Evolutionary conservation across 2,888 invertebrate species (phyloP).

Genomic region (Crioceris asparagi): DNA sequence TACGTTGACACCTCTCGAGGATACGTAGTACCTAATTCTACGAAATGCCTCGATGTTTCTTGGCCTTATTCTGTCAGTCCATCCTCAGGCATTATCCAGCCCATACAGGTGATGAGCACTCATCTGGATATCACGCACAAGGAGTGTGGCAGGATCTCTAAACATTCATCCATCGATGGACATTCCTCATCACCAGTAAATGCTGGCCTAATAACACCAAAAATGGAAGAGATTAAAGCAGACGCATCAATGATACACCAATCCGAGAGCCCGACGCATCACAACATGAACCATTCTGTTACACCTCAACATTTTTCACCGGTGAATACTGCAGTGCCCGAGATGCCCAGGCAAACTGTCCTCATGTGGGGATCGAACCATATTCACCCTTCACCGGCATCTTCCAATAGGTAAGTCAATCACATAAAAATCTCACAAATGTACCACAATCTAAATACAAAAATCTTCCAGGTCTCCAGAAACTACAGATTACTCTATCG

Average conservation of each 20-base stretch:
- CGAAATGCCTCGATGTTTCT: constrained; percentile 39
- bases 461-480: constrained; percentile 5
- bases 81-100: constrained; percentile 39
- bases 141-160: constrained; percentile 29
- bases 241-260: constrained; percentile 31
- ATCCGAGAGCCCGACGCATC: constrained; percentile 22
- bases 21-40: constrained; percentile 41
- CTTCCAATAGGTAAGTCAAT: constrained; percentile 23
- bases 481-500: background rate
- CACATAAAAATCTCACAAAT: constrained; percentile 8
- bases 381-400: constrained; percentile 13
- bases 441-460: background rate
- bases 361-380: constrained; percentile 75
- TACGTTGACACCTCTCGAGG: constrained; percentile 44
- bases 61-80: constrained; percentile 43
- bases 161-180: constrained; percentile 40
- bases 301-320: constrained; percentile 36
- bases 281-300: constrained; percentile 20
- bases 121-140: constrained; percentile 28
- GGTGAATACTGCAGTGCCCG: constrained; percentile 28
- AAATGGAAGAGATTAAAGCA: constrained; percentile 49
- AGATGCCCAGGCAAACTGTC: constrained; percentile 74
- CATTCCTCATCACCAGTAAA: constrained; percentile 53
- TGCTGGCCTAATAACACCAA: constrained; percentile 46
- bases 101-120: constrained; percentile 35